A percentile compares a stretch with the other conserved stretches of the same genome.
phyloP scores from a whole-genome alignment of 2,113 vertebrate species.

The Apaloderma vittatum region DNA sequence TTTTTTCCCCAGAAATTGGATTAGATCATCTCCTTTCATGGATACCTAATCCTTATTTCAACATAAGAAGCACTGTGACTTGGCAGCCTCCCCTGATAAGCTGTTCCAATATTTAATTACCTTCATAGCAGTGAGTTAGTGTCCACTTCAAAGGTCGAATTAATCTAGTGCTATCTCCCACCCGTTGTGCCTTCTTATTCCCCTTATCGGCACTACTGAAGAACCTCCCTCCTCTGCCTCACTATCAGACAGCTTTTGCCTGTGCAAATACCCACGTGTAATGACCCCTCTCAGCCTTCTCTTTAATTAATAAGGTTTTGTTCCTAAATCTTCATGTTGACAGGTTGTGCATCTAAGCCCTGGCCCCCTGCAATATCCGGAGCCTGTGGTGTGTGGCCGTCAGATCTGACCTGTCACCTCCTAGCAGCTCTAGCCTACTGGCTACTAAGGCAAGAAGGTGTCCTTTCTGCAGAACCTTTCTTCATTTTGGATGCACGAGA shows the following conservation, averaged over 20 bases:
- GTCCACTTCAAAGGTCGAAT: constrained; percentile 47
- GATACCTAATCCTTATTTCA: constrained; percentile 52
- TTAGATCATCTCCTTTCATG: constrained; percentile 28
- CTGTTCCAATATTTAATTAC: constrained; percentile 53
- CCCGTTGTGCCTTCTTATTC: neutral
- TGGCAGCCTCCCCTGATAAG: constrained; percentile 35
- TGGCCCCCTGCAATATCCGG: neutral
- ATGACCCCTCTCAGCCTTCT: neutral
- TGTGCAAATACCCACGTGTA: neutral
- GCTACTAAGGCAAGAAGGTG: neutral
- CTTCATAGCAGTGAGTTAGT: neutral
- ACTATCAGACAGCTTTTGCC: neutral
- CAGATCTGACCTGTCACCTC: neutral
- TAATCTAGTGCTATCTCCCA: constrained; percentile 10
- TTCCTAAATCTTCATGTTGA: neutral
- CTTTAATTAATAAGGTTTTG: neutral
- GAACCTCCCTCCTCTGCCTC: neutral
- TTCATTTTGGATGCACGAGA: neutral
- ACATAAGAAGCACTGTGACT: neutral
- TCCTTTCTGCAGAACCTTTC: neutral
- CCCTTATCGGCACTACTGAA: neutral
- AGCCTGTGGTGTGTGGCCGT: neutral
- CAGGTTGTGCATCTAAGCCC: neutral
- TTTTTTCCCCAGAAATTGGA: constrained; percentile 9
- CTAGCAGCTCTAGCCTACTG: neutral